Base-by-base conservation (phyloP, 2,888 invertebrate genomes). In the Microchrysa polita region DNA sequence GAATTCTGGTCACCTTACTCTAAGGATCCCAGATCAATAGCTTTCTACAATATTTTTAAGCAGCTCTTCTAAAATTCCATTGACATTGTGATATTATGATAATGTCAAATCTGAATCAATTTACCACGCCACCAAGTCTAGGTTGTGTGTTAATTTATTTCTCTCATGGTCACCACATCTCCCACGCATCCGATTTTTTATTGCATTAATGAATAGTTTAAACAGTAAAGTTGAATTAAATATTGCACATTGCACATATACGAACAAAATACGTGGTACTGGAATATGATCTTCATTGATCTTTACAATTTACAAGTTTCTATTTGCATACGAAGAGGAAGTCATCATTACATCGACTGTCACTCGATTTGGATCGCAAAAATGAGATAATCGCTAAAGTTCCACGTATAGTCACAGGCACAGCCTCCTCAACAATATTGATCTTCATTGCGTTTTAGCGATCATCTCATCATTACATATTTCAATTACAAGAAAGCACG, bases 221-320 rank as follows among this genome's bases (percentile, higher is more conserved):
- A 34, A 34, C 7, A 34, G 27, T 34, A 34, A 34, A 34, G 2
- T 34, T 34, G 27, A 34, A 34, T 34, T 10, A 55, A 10, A 40
- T 16, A 34, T 12, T 61, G 61, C 61, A 61, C 40, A 61, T 61
- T 61, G 61, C 61, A 61, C n/a, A n/a, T n/a, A n/a, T n/a, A n/a
- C n/a, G n/a, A n/a, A n/a, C n/a, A n/a, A n/a, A n/a, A n/a, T 61
- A 34, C 27, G 27, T 5, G 2, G 27, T 34, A 34, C n/a, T n/a
- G n/a, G 27, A 34, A 34, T 34, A 34, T 48, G 48, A 65, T 65
- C 65, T 63, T 42, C 63, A 63, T 63, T 40, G 63, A 63, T 63
- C 63, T 65, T 65, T 48, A 44, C 40, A n/a, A n/a, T 63, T 63
- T 27, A 65, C 48, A 65, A 20, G 44, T 5, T 14, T 2, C n/a